These are phyloP conservation scores for Schizothorax lantsangensis DNA, from an alignment of 2,797 vertebrate species.

Conservation along the genomic window DNA sequence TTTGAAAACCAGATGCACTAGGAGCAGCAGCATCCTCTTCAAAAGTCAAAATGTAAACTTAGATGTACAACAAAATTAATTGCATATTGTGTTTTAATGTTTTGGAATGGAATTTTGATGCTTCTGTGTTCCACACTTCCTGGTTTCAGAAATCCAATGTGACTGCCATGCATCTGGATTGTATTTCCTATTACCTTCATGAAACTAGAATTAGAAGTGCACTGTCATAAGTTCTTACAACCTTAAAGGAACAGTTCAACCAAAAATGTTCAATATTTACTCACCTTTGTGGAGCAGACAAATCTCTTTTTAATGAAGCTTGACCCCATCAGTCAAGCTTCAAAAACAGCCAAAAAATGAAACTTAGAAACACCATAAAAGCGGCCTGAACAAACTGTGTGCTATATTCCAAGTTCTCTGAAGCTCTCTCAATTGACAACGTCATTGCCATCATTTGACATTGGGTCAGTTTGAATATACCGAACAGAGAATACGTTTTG, in stretches of 20 bases:
- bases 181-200: not conserved
- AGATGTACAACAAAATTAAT: not conserved
- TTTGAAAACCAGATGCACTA: conserved; percentile 55
- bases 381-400: not conserved
- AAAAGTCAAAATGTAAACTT: not conserved
- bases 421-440: not conserved
- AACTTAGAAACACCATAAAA: not conserved
- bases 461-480: not conserved
- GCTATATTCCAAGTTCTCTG: not conserved
- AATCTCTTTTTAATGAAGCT: not conserved
- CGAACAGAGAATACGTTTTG: not conserved
- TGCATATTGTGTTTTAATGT: not conserved
- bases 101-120: not conserved
- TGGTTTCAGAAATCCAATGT: not conserved
- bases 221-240: not conserved
- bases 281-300: not conserved
- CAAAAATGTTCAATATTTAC: not conserved
- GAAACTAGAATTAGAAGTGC: conserved; percentile 18
- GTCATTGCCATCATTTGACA: not conserved
- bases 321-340: not conserved
- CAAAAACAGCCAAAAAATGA: not conserved
- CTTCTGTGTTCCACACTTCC: not conserved
- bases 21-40: conserved; percentile 16
- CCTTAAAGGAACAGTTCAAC: not conserved
- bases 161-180: not conserved